Evolutionary conservation across 2,797 vertebrate species (phyloP), one percentile per base, ranked within the genome.

Genomic region (Thamnophis elegans): DNA sequence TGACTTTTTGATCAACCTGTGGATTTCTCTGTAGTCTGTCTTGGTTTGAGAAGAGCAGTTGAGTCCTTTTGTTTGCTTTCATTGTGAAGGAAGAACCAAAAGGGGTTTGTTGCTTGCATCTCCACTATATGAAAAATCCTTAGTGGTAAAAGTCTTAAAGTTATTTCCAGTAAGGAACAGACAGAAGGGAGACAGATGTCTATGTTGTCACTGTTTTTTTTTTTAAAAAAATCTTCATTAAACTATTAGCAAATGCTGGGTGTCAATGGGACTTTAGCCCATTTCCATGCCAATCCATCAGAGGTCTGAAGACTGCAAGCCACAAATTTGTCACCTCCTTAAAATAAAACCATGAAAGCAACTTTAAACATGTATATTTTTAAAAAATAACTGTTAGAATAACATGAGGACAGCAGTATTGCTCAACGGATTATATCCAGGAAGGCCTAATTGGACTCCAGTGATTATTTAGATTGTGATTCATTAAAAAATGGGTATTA

Each of bases 291-390:
- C 82, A 60, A 55, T 78, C 22, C 88, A 32, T 90, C 82, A 86
- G 92, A 90, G 82, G 82, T 90, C 88, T 86, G 16, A 90, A 92
- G 28, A 47, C 32, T 56, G 18, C 26, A 73, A 51, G 65, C 82
- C 92, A 87, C 78, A 92, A 68, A 68, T 68, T 87, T 56, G 53
- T 73, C n/a, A 87, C 8, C 54, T 87, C 60, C 32, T 87, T 92
- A 92, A 89, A 92, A 90, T 92, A 92, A 90, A 85, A 68, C 9
- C 8, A 32, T 58, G 92, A 87, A 62, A 87, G 82, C 32, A 28
- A 26, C 36, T 68, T 51, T 68, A 87, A 73, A 90, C 86, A 87
- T 58, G 82, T 73, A 68, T 10, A 60, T 56, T 92, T 92, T 90
- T 16, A 51, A 90, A 90, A 92, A 92, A 73, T 90, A 92, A 65